Percentiles rank a stretch among this genome's conserved stretches.
These are phyloP conservation scores for Salticus scenicus DNA, from an alignment of 2,888 invertebrate genomes.

Conservation along the genomic window DNA sequence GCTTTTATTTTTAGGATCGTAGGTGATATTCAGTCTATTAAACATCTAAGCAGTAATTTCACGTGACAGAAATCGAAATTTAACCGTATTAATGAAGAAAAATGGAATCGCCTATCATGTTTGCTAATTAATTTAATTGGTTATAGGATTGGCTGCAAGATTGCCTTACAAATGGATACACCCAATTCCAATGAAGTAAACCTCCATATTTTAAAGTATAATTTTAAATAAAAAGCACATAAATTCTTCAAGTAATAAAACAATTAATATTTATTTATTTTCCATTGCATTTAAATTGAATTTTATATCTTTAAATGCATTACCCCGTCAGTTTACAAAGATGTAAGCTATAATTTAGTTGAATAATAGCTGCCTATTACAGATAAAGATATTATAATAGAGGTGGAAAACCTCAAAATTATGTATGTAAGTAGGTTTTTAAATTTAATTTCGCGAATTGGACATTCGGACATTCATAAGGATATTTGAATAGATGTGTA, in stretches of 20 bases:
- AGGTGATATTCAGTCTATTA: neutral
- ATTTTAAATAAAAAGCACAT: neutral
- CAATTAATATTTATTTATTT: neutral
- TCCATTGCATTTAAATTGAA: constrained; percentile 1
- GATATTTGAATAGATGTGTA: too few relatives aligned
- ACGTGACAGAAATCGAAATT: neutral
- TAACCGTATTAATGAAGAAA: neutral
- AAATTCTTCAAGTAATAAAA: too few relatives aligned
- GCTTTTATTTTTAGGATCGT: neutral
- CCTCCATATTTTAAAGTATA: neutral
- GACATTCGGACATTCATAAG: too few relatives aligned
- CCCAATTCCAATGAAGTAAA: neutral
- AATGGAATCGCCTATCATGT: neutral
- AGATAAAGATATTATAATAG: neutral
- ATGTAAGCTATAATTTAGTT: neutral
- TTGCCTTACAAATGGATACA: neutral
- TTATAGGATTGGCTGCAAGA: neutral
- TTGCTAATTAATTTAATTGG: neutral
- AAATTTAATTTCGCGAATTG: too few relatives aligned
- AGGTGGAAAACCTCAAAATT: neutral
- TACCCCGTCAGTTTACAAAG: neutral
- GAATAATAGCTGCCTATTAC: neutral
- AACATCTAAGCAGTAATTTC: neutral
- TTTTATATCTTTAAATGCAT: neutral
- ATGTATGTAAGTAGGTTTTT: neutral